Evolutionary conservation across 2,113 vertebrate genomes (phyloP), one percentile per base, ranked within the genome.

Genomic region (Toxostoma redivivum): DNA sequence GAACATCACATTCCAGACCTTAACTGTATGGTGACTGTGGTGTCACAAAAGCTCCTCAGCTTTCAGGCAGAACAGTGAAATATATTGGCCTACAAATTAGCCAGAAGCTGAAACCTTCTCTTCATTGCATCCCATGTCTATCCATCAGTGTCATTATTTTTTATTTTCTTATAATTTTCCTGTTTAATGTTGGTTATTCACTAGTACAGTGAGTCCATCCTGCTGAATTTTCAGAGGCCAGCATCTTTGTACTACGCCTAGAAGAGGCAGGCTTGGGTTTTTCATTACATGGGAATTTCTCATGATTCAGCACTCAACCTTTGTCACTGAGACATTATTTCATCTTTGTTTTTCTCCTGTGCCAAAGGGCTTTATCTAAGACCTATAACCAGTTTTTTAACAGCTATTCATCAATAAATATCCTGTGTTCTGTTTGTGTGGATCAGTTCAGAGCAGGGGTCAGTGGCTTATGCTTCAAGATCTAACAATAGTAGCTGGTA

Each of bases 1-100:
- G 84, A 54, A 85, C 81, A 95, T 87, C 81, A 90, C 91, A 96
- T 97, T 95, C 89, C 91, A 87, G 78, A 92, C 81, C 78, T 97
- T 95, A 95, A 95, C 93, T 92, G 23, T 92, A 38, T 79, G 86
- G 50, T 91, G 73, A 87, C 93, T 92, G 83, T 45, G 23, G 23
- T 94, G 61, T 95, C 91, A 95, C 73, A 79, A 79, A 11, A 87
- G 17, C 14, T 89, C 69, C 72, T 81, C 62, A 85, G 7, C 25
- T 88, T 90, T 37, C 25, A 90, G 58, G 37, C 11, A 86, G 74
- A 48, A 15, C 37, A 58, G 8, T 57, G 62, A 47, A 91, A 73
- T 61, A 35, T 16, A 22, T 5, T 64, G 28, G 25, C 27, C 76
- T 25, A 45, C 13, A 84, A 84, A 57, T 54, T 16, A 91, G 7